Evolutionary conservation across 2,888 invertebrate species (phyloP).

Genomic region (Brachynemurus nebulosus): DNA sequence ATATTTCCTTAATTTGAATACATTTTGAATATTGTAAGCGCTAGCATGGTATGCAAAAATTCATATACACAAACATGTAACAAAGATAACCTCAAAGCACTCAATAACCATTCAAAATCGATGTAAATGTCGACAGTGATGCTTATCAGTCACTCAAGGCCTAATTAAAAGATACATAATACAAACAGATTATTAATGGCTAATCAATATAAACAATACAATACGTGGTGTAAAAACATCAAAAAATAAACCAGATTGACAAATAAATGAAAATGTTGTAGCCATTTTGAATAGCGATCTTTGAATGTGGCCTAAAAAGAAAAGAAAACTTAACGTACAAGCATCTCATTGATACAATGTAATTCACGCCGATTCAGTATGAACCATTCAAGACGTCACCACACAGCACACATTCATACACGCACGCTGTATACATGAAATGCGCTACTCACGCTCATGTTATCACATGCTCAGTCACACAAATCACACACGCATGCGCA

Average conservation of each 20-base stretch:
- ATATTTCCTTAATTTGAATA: too few species aligned
- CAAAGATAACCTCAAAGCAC: constrained; percentile 1
- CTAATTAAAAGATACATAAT: constrained; percentile 6
- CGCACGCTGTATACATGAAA: too few species aligned
- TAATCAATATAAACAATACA: background rate
- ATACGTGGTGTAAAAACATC: background rate
- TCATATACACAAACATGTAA: too few species aligned
- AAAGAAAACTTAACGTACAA: constrained; percentile 4
- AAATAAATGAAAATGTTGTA: constrained; percentile 4
- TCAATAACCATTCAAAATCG: background rate
- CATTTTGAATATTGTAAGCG: too few species aligned
- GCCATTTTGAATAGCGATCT: constrained; percentile 6
- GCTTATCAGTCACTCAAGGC: constrained; percentile 6
- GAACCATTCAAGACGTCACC: constrained; percentile 7
- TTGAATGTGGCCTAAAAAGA: constrained; percentile 6
- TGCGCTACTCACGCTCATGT: too few species aligned
- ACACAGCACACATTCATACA: too few species aligned
- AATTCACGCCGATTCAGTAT: constrained; percentile 10
- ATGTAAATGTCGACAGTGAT: background rate
- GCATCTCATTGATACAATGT: constrained; percentile 12
- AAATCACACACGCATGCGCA: too few species aligned
- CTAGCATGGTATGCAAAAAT: too few species aligned
- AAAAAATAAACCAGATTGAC: background rate
- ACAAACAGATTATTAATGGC: background rate
- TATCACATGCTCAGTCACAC: too few species aligned